These are phyloP conservation scores for Pseudonaja textilis DNA, from an alignment of 2,113 vertebrate genomes.

Conservation along the genomic window DNA sequence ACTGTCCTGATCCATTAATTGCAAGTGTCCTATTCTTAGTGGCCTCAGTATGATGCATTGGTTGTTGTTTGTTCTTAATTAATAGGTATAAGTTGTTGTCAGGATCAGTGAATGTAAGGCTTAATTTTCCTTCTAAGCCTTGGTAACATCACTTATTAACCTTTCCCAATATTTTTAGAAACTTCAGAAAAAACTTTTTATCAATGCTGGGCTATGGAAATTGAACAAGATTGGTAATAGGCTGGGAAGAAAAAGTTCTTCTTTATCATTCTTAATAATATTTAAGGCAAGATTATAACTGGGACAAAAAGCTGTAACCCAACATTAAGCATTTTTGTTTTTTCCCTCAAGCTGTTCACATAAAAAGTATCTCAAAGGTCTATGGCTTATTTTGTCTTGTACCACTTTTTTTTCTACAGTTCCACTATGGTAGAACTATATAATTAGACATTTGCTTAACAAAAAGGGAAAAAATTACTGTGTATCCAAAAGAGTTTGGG, in stretches of 20 bases:
- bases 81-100: not conserved
- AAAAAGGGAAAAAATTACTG: not conserved
- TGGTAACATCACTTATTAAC: not conserved
- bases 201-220: not conserved
- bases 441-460: not conserved
- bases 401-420: not conserved
- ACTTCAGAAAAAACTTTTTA: not conserved
- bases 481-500: not conserved
- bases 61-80: not conserved
- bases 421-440: not conserved
- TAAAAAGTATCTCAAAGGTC: not conserved
- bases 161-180: not conserved
- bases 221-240: not conserved
- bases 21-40: not conserved
- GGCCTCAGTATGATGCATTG: not conserved
- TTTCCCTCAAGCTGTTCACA: not conserved
- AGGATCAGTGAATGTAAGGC: not conserved
- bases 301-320: not conserved
- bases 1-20: not conserved
- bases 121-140: not conserved
- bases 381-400: not conserved
- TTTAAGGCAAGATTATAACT: not conserved
- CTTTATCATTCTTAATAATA: not conserved
- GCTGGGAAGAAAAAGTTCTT: not conserved
- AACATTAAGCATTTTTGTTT: not conserved